These are phyloP conservation scores for Euphydryas editha DNA, from an alignment of 2,888 invertebrate species.

Conservation along the genomic window DNA sequence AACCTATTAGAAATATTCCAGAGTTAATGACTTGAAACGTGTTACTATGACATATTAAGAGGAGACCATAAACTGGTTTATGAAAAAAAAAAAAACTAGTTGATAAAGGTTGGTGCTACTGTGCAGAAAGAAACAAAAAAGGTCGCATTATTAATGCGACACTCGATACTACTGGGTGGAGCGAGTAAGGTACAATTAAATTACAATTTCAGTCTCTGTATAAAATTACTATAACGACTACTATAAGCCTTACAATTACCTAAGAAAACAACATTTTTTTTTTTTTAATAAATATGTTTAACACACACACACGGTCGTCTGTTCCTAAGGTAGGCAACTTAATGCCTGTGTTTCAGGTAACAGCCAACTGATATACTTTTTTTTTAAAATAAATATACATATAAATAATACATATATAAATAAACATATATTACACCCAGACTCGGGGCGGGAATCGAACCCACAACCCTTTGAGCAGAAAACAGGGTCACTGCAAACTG, in stretches of 20 bases:
- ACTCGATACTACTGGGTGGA: slow-evolving; percentile 62
- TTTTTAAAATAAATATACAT: too few relatives aligned
- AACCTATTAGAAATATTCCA: slow-evolving; percentile 57
- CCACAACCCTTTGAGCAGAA: too few relatives aligned
- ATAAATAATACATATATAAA: too few relatives aligned
- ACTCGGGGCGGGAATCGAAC: too few relatives aligned
- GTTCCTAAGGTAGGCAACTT: too few relatives aligned
- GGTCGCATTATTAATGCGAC: slow-evolving; percentile 64
- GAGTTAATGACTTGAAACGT: slow-evolving; percentile 69
- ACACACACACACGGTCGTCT: too few relatives aligned
- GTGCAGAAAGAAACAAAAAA: slow-evolving; percentile 67
- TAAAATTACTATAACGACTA: slow-evolving; percentile 23
- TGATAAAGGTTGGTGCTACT: slow-evolving; percentile 51
- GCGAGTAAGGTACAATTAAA: slow-evolving; percentile 48
- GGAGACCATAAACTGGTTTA: slow-evolving; percentile 71
- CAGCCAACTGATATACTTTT: too few relatives aligned
- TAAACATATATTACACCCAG: too few relatives aligned
- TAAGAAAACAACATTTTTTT: slow-evolving; percentile 42
- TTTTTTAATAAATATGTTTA: too few relatives aligned
- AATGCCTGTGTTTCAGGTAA: too few relatives aligned
- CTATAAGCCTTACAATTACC: slow-evolving; percentile 18
- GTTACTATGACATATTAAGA: slow-evolving; percentile 78
- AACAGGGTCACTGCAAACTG: too few relatives aligned
- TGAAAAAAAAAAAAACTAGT: slow-evolving; percentile 58
- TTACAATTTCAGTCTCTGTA: slow-evolving; percentile 14